These are phyloP conservation scores for Conus canariensis DNA, from an alignment of 2,888 invertebrate species.

Conservation along the genomic window DNA sequence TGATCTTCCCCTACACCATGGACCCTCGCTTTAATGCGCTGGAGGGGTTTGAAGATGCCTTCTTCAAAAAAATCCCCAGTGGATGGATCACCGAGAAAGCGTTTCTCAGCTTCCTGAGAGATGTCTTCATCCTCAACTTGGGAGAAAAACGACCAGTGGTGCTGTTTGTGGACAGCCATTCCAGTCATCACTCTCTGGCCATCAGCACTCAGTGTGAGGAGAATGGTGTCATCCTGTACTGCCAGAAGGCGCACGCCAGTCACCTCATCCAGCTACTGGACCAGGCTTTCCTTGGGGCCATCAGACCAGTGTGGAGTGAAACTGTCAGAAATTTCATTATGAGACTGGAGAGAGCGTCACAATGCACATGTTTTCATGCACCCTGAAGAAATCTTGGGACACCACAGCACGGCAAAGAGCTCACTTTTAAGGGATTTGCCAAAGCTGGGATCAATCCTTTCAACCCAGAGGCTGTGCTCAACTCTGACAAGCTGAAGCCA, in stretches of 20 bases:
- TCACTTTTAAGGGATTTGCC: slow-evolving; percentile 31
- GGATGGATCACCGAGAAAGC: slow-evolving; percentile 35
- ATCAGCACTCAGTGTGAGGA: slow-evolving; percentile 27
- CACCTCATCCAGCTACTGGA: slow-evolving; percentile 54
- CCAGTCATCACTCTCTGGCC: slow-evolving; percentile 47
- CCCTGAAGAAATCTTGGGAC: slow-evolving; percentile 25
- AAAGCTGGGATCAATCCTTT: background rate
- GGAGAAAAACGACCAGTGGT: background rate
- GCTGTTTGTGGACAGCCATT: slow-evolving; percentile 52
- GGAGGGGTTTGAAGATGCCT: slow-evolving; percentile 16
- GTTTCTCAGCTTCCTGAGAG: slow-evolving; percentile 23
- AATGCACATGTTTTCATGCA: background rate
- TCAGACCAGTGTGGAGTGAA: slow-evolving; percentile 50
- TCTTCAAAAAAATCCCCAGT: slow-evolving; percentile 19
- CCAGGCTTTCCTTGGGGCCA: slow-evolving; percentile 46
- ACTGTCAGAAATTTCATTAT: background rate
- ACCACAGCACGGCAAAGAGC: slow-evolving; percentile 22
- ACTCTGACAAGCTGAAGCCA: slow-evolving; percentile 34
- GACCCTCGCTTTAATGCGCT: slow-evolving; percentile 22
- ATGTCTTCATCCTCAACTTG: slow-evolving; percentile 9
- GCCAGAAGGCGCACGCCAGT: slow-evolving; percentile 49
- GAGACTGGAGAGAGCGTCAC: slow-evolving; percentile 29
- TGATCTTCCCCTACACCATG: background rate
- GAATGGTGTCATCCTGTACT: slow-evolving; percentile 47
- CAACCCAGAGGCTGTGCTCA: slow-evolving; percentile 3